Evolutionary conservation across 2,113 vertebrate species (phyloP), one percentile per base, ranked within the genome.

Genomic region (Entomyzon cyanotis): DNA sequence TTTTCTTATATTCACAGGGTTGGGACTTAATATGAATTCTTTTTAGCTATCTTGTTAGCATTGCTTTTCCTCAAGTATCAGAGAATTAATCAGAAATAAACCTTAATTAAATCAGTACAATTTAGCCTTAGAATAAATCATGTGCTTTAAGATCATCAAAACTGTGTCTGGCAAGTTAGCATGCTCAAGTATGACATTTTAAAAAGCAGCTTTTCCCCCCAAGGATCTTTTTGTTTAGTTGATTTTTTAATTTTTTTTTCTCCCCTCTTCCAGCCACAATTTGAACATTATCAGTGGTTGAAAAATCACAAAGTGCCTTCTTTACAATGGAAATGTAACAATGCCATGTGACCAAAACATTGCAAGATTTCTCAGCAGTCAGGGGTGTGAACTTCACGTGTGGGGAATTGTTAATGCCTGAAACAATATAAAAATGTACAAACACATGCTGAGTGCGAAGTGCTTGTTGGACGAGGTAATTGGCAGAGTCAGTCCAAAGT

Each of bases 361-460:
- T 87, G 85, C 76, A 67, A 84, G 95, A 76, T 94, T 84, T 89
- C 90, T 93, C 70, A 73, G 74, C 35, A 63, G 44, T 89, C 64
- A 12, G 6, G 53, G 62, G 60, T 75, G 81, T 85, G 93, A 82
- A 74, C 83, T 94, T 81, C 60, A 47, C 14, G 39, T 33, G 47
- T 35, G 47, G 94, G 69, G 84, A 91, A 60, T n/a, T 70, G 71
- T 24, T 35, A 73, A 95, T 27, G 59, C 84, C 86, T 86, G 60
- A 75, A 91, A 91, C 80, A 86, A 94, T 95, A 97, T 37, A 94
- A 96, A 97, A 96, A 90, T 79, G 64, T 95, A 97, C 94, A 95
- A 97, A 96, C 94, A 95, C 91, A 86, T 84, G 94, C 93, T 79
- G 89, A 89, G 91, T 46, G 76, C 7, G 13, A 93, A 78, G 92